Evolutionary conservation across 2,113 vertebrate species (phyloP).

Genomic region (Pteruthius melanotis): DNA sequence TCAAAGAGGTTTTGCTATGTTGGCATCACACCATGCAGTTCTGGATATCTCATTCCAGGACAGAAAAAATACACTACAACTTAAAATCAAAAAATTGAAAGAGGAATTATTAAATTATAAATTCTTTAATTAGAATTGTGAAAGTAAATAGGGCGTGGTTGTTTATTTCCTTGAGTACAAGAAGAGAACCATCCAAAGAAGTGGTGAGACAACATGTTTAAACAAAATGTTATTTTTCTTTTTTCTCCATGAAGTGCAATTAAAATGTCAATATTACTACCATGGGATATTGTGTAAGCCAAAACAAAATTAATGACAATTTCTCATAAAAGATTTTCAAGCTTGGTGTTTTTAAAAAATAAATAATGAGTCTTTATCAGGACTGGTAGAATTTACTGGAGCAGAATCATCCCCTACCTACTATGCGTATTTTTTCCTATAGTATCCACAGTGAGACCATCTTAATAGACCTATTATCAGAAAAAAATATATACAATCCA

Average conservation of each 20-base stretch:
- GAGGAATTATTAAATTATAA: not conserved
- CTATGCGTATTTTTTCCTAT: not conserved
- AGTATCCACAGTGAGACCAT: not conserved
- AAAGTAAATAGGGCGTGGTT: not conserved
- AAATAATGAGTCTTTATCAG: not conserved
- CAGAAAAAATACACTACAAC: not conserved
- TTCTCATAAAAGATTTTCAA: not conserved
- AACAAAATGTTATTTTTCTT: not conserved
- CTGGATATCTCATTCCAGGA: not conserved
- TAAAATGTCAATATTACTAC: not conserved
- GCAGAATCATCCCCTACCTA: not conserved
- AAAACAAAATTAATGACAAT: not conserved
- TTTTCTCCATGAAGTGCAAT: not conserved
- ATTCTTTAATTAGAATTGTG: not conserved
- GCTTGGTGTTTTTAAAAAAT: not conserved
- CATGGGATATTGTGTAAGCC: not conserved
- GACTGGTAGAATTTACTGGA: not conserved
- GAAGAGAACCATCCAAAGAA: not conserved
- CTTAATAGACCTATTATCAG: not conserved
- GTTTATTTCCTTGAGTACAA: not conserved
- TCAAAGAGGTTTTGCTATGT: not conserved
- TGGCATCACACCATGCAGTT: not conserved
- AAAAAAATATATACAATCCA: not conserved
- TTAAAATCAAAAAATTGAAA: not conserved
- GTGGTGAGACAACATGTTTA: not conserved